A percentile compares a stretch with the other conserved stretches of the same genome.
Evolutionary conservation across 2,113 vertebrate species (phyloP).

Genomic region (Nesoenas mayeri): DNA sequence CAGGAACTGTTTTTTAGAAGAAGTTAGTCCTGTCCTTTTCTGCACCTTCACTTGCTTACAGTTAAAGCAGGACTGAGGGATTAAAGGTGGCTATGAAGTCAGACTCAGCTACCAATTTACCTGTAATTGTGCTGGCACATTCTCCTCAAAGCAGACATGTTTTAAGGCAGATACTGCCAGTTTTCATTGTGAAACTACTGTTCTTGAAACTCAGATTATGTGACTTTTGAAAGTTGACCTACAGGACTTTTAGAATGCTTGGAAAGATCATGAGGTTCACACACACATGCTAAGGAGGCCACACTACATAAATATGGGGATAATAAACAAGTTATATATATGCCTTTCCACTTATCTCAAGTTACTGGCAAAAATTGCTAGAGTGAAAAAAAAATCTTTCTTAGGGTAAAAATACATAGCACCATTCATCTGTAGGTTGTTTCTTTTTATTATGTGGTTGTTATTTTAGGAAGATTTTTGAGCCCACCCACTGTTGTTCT

Average conservation of each 20-base stretch:
- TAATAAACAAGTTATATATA: background rate
- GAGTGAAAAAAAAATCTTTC: background rate
- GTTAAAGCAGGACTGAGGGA: background rate
- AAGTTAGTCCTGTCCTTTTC: background rate
- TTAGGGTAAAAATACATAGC: background rate
- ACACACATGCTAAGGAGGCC: background rate
- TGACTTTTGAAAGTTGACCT: background rate
- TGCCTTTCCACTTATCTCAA: background rate
- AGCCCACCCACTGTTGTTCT: background rate
- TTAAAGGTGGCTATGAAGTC: background rate
- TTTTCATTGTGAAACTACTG: background rate
- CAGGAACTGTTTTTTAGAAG: background rate
- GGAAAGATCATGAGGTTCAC: background rate
- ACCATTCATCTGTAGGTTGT: background rate
- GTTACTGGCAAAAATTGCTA: background rate
- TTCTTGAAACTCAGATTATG: background rate
- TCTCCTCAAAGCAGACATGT: background rate
- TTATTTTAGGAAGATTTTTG: background rate
- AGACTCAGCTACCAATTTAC: background rate
- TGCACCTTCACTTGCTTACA: background rate
- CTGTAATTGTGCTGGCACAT: background rate
- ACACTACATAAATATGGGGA: background rate
- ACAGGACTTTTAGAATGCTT: background rate
- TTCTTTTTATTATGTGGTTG: background rate
- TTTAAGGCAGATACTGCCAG: background rate